Percentiles rank a stretch among this genome's conserved stretches.
Evolutionary conservation across 2,113 vertebrate species (phyloP).

Genomic region (Siniperca knerii): DNA sequence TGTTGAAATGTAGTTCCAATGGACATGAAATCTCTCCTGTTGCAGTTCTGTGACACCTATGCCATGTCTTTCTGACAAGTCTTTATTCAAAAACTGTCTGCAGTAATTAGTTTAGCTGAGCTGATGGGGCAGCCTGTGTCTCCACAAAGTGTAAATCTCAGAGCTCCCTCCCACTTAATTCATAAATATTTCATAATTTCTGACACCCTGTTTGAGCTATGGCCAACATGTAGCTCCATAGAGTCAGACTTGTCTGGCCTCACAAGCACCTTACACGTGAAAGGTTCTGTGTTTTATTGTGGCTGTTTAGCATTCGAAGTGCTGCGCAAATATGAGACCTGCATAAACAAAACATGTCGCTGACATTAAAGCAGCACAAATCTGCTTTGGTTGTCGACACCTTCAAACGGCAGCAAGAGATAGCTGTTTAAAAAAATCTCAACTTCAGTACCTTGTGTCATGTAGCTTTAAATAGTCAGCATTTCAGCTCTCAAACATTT

Average conservation of each 20-base stretch:
- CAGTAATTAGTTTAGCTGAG: conserved; percentile 51
- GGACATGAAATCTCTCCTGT: neutral
- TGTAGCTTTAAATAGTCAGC: conserved; percentile 16
- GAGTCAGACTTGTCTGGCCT: conserved; percentile 47
- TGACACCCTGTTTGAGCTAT: conserved; percentile 59
- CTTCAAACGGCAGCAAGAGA: neutral
- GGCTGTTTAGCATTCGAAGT: conserved; percentile 52
- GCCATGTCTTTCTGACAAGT: conserved; percentile 22
- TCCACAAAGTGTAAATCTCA: conserved; percentile 56
- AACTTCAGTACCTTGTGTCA: neutral
- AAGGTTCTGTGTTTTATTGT: conserved; percentile 61
- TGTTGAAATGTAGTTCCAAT: neutral
- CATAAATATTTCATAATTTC: conserved; percentile 66
- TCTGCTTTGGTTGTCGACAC: neutral
- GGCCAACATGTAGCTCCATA: conserved; percentile 19
- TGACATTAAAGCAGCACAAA: conserved; percentile 34
- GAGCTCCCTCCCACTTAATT: conserved; percentile 25
- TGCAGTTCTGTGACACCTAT: conserved; percentile 7
- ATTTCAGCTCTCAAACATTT: conserved; percentile 7
- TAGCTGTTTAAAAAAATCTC: neutral
- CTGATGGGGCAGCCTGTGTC: conserved; percentile 47
- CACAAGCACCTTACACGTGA: conserved; percentile 47
- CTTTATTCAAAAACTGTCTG: conserved; percentile 51
- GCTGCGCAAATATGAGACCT: conserved; percentile 32
- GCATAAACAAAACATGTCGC: conserved; percentile 44